Base-by-base conservation (phyloP, 2,113 vertebrate species). In the Oryzias curvinotus region DNA sequence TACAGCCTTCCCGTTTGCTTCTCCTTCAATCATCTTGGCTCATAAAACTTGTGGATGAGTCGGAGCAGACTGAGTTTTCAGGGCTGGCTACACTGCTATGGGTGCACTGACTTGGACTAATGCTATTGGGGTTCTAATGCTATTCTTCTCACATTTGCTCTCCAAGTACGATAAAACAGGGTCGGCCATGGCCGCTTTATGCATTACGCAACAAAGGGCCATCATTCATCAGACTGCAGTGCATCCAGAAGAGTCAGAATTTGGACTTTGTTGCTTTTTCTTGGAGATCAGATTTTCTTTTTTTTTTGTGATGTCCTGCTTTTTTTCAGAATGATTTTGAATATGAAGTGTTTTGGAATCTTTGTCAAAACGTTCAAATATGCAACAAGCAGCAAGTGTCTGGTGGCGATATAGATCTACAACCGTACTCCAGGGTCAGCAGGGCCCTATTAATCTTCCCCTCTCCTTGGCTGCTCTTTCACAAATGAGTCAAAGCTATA, bases 71-170 rank as follows among this genome's bases (percentile, higher is more conserved):
- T 75, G 83, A 57, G 75, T 83, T 87, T 90, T 90, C 87, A 88
- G 87, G 91, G 84, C 87, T 89, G 85, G 88, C 65, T 90, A 80
- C 84, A 83, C 87, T 41, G 74, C 88, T 90, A 82, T 88, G 87
- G 80, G 88, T 84, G 82, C 89, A 83, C 76, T 89, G 88, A 90
- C 89, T 91, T 67, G 88, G 81, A 90, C 88, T 90, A 86, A 88
- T 89, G 82, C 87, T 84, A 89, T 89, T 89, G 84, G n/a, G n/a
- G n/a, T n/a, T n/a, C 88, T 90, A 86, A 88, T 89, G 82, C 87
- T 84, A 89, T 89, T 86, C 74, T 77, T 75, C 85, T 83, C 77
- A 72, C 87, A 82, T 86, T 88, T 87, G 86, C 88, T 81, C 69
- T 75, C 75, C 80, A 70, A 79, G 78, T 76, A 81, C 60, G 17